Percentiles rank a stretch among this genome's conserved stretches.
Conservation (phyloP, 2,888 invertebrate species). For the Diogma glabrata region DNA sequence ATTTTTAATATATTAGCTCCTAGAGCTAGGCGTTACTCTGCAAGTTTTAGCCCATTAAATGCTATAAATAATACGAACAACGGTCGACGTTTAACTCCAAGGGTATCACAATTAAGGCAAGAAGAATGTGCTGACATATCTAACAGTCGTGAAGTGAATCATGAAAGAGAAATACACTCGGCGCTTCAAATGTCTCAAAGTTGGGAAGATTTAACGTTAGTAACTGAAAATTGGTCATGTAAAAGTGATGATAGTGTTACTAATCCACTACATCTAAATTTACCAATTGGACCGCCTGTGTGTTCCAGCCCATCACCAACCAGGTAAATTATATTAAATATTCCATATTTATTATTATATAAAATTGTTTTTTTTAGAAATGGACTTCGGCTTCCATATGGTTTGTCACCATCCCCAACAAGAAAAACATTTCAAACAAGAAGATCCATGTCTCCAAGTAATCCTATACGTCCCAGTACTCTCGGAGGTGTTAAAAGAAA, state of each 20-base stretch:
- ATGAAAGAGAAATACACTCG: conserved; percentile 82
- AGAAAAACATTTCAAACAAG: conserved; percentile 68
- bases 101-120: conserved; percentile 77
- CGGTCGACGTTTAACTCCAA: conserved; percentile 60
- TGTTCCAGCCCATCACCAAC: conserved; percentile 53
- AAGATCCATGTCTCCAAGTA: conserved; percentile 81
- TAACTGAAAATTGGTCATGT: conserved; percentile 49
- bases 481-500: conserved; percentile 51
- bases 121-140: conserved; percentile 78
- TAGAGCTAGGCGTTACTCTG: conserved; percentile 76
- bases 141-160: conserved; percentile 75
- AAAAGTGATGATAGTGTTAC: conserved; percentile 38
- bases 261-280: conserved; percentile 38
- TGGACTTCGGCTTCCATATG: conserved; percentile 37
- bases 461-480: conserved; percentile 66
- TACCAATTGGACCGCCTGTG: conserved; percentile 35
- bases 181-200: conserved; percentile 92
- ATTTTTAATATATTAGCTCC: conserved; percentile 55
- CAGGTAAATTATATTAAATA: conserved; percentile 26
- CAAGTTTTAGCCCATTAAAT: conserved; percentile 66
- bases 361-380: conserved; percentile 21
- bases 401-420: conserved; percentile 73
- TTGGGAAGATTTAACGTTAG: conserved; percentile 79
- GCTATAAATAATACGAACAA: conserved; percentile 35
- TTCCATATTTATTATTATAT: not conserved